phyloP scores from a whole-genome alignment of 2,797 vertebrate species.

The Corythornis leucogaster region DNA sequence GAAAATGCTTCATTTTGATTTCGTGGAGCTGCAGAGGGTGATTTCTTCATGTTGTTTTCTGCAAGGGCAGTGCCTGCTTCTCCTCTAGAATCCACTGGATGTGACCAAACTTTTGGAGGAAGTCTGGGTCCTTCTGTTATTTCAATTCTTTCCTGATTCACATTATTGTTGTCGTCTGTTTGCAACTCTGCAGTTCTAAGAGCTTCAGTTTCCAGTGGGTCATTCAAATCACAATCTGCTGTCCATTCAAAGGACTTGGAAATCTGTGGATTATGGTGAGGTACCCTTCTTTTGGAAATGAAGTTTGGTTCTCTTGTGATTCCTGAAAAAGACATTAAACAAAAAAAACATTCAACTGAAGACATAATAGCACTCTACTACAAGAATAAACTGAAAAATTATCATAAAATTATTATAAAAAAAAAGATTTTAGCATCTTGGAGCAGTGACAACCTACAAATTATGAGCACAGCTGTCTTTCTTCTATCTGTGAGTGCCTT shows the following conservation, averaged over 20 bases:
- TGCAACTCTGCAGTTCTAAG: constrained; percentile 1
- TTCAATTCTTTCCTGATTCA: constrained; percentile 60
- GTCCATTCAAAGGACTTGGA: constrained; percentile 82
- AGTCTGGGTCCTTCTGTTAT: constrained; percentile 68
- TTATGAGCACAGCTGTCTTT: accelerated
- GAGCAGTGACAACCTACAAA: not conserved
- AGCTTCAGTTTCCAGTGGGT: constrained; percentile 32
- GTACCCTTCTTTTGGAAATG: constrained; percentile 85
- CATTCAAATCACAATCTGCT: constrained; percentile 32
- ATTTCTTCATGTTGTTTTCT: constrained; percentile 44
- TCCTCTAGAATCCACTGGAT: constrained; percentile 36
- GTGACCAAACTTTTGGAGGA: constrained; percentile 49
- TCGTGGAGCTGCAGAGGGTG: not conserved
- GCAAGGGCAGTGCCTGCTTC: constrained; percentile 32
- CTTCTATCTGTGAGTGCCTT: not conserved
- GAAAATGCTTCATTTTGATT: constrained; percentile 14
- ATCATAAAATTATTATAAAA: not conserved
- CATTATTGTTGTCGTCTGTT: constrained; percentile 4
- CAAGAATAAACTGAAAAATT: not conserved
- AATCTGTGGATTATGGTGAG: constrained; percentile 80
- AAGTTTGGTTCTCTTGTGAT: constrained; percentile 85
- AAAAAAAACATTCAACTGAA: not conserved
- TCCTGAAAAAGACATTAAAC: constrained; percentile 70
- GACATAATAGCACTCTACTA: not conserved
- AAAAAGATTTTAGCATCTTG: not conserved